Base-by-base conservation (phyloP, 2,888 invertebrate species). In the Dynastes hyllus region DNA sequence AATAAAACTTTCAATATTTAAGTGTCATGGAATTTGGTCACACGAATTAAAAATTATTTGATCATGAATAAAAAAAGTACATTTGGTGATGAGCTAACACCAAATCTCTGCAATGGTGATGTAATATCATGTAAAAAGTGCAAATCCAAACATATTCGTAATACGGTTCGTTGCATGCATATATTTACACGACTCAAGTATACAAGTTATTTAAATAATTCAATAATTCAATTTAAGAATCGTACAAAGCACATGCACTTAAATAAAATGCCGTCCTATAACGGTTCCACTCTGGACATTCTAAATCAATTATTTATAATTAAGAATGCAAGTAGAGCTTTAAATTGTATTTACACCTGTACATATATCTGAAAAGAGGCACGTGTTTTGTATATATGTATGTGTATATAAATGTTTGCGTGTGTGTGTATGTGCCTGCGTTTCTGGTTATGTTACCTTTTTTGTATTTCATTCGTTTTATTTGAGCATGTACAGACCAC, bases 331-430 rank as follows among this genome's bases (percentile, higher is more conserved):
- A 73, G 73, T 73, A 73, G 37, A 73, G 73, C 58, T 58, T 73
- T 73, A 73, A 73, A 73, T 73, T 73, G 73, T 58, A 40, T 55
- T 73, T 73, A 73, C 73, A 73, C 73, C 73, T 73, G 73, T 73
- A 45, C 67, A 67, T 45, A 73, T 58, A 73, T 73, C 58, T 16
- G 40, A 58, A 73, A 73, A 73, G 58, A 51, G 73, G 73, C 73
- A 73, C 58, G 58, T 73, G 73, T 73, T 73, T 37, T 67, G 32
- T 22, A 22, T 22, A n/a, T 67, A 45, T 67, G 8, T 45, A 67
- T 37, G 40, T 40, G n/a, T 67, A 45, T 0, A 27, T 8, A 22
- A 6, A 50, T 11, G 11, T 32, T 40, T 50, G 11, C 16, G 45
- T 32, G 40, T 71, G 9, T 58, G 22, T 73, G 58, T 16, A 22